These are phyloP conservation scores for Hirundichthys speculiger DNA, from an alignment of 2,113 vertebrate species.

Conservation along the genomic window DNA sequence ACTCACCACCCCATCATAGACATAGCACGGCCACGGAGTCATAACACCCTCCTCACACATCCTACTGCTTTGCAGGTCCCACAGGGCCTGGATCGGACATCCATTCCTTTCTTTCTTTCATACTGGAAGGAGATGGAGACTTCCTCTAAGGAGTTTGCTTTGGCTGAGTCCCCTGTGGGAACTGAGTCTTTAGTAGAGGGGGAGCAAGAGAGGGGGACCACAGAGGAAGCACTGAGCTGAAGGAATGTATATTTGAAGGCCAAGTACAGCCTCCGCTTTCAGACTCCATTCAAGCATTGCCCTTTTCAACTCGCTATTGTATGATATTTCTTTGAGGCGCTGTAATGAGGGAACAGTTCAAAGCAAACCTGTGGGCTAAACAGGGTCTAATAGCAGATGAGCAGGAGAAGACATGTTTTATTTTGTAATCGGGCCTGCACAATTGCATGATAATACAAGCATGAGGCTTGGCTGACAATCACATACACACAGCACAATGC, in stretches of 20 bases:
- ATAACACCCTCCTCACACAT: constrained; percentile 69
- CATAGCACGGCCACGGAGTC: constrained; percentile 70
- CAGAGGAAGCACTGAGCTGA: constrained; percentile 82
- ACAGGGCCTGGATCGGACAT: constrained; percentile 60
- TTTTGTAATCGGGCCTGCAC: constrained; percentile 70
- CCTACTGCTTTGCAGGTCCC: constrained; percentile 59
- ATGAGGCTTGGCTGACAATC: constrained; percentile 44
- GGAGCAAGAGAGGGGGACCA: constrained; percentile 73
- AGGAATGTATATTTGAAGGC: constrained; percentile 83
- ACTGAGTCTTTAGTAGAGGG: constrained; percentile 70
- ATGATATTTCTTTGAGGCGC: constrained; percentile 78
- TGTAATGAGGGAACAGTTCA: constrained; percentile 76
- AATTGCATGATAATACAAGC: constrained; percentile 56
- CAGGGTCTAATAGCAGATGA: constrained; percentile 63
- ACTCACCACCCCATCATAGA: constrained; percentile 79
- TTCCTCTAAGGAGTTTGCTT: constrained; percentile 80
- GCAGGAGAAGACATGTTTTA: constrained; percentile 70
- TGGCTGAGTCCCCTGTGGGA: constrained; percentile 84
- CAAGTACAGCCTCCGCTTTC: constrained; percentile 82
- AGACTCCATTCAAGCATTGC: constrained; percentile 79
- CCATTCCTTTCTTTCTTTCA: constrained; percentile 44
- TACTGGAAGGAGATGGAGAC: constrained; percentile 67
- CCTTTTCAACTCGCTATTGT: constrained; percentile 82
- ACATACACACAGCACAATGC: constrained; percentile 35
- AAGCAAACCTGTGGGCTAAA: constrained; percentile 77